These are phyloP conservation scores for Pseudolaguvia tuberculata DNA, from an alignment of 2,113 vertebrate species.

Conservation along the genomic window DNA sequence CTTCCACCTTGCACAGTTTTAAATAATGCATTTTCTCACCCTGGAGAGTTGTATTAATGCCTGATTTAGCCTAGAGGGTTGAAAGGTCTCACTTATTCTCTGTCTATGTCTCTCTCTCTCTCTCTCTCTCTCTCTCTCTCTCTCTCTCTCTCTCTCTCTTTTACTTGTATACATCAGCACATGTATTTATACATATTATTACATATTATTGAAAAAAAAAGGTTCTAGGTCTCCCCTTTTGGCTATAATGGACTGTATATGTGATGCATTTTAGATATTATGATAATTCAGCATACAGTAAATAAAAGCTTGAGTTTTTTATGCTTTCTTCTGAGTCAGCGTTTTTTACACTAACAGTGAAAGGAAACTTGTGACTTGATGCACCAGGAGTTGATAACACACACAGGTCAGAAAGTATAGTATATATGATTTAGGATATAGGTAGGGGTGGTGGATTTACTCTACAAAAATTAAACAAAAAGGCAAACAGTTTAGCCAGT, in stretches of 20 bases:
- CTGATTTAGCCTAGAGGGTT: constrained; percentile 42
- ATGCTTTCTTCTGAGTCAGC: neutral
- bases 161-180: constrained; percentile 11
- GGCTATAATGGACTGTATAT: neutral
- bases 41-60: constrained; percentile 41
- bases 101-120: constrained; percentile 12
- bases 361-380: neutral
- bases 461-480: too few relatives aligned
- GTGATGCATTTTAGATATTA: neutral
- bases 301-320: constrained; percentile 9
- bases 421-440: neutral
- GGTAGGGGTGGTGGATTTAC: too few relatives aligned
- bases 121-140: neutral
- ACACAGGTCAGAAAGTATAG: neutral
- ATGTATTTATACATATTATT: constrained; percentile 14
- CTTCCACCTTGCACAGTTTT: constrained; percentile 36
- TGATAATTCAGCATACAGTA: constrained; percentile 4
- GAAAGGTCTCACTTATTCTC: constrained; percentile 12
- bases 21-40: constrained; percentile 50
- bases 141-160: neutral
- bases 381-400: neutral
- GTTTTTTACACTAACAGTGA: neutral
- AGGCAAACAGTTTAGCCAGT: too few relatives aligned
- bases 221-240: neutral
- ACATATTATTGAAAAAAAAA: neutral